These are phyloP conservation scores for Linyphia triangularis DNA, from an alignment of 2,888 invertebrate genomes.

Conservation along the genomic window DNA sequence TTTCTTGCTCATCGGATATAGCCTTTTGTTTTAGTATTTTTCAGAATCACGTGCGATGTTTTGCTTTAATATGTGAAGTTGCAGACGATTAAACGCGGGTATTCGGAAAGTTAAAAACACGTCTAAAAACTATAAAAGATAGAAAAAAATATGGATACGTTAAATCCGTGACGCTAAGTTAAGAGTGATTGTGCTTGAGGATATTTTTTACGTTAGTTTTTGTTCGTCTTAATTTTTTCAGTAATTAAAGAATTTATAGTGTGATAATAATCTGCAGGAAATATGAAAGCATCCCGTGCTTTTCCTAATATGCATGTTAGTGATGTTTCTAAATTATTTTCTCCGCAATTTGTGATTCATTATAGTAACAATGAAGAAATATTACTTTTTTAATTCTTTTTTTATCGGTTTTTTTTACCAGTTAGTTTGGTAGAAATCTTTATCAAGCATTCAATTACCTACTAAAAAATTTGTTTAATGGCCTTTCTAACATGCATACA, in stretches of 20 bases:
- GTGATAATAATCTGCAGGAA: conserved; percentile 60
- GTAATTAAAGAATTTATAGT: conserved; percentile 73
- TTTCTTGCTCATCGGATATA: background rate
- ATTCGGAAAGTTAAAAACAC: conserved; percentile 14
- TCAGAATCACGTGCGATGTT: conserved; percentile 34
- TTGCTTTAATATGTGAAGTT: conserved; percentile 67
- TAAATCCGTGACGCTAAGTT: conserved; percentile 71
- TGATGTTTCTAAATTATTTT: conserved; percentile 55
- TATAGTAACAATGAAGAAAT: background rate
- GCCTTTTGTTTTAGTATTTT: conserved; percentile 70
- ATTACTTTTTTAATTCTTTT: conserved; percentile 1
- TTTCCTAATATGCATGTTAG: background rate
- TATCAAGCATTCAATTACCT: background rate
- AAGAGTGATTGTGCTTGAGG: conserved; percentile 62
- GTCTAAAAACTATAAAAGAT: background rate
- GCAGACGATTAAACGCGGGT: conserved; percentile 64
- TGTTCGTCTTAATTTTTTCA: conserved; percentile 45
- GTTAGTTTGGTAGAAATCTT: background rate
- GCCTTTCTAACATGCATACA: background rate
- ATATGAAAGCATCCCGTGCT: conserved; percentile 19
- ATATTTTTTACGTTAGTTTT: conserved; percentile 25
- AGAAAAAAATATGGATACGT: conserved; percentile 28
- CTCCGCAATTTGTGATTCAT: conserved; percentile 39
- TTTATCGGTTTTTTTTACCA: background rate
- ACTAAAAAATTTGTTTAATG: background rate